phyloP scores from a whole-genome alignment of 2,113 vertebrate genomes.

The Genyomyrus donnyi region DNA sequence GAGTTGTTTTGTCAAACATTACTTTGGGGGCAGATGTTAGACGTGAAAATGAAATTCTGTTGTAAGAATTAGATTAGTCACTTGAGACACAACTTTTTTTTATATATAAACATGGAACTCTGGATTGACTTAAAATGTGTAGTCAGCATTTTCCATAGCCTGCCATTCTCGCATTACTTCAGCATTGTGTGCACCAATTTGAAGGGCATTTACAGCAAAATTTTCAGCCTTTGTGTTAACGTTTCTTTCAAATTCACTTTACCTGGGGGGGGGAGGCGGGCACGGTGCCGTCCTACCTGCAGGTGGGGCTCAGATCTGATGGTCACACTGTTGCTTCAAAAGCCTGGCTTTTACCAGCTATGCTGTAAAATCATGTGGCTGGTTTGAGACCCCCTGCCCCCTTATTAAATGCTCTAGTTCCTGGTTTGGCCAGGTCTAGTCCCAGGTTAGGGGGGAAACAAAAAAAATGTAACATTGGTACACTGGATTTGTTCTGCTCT shows the following conservation, averaged over 20 bases:
- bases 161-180: neutral
- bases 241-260: neutral
- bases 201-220: neutral
- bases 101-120: neutral
- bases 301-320: neutral
- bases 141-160: neutral
- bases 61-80: slow-evolving; percentile 58
- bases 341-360: neutral
- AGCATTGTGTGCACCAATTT: neutral
- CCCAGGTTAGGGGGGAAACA: neutral
- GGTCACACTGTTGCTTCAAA: neutral
- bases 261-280: neutral
- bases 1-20: neutral
- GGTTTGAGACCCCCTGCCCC: neutral
- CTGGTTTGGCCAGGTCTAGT: neutral
- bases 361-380: neutral
- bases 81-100: neutral
- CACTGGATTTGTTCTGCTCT: slow-evolving; percentile 19
- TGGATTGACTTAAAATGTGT: neutral
- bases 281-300: neutral
- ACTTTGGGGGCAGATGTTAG: neutral
- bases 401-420: neutral
- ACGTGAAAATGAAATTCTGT: slow-evolving; percentile 47
- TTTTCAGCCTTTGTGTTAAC: neutral
- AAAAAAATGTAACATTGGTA: neutral